These are phyloP conservation scores for Cheilosia grossa DNA, from an alignment of 2,888 invertebrate genomes.

Conservation along the genomic window DNA sequence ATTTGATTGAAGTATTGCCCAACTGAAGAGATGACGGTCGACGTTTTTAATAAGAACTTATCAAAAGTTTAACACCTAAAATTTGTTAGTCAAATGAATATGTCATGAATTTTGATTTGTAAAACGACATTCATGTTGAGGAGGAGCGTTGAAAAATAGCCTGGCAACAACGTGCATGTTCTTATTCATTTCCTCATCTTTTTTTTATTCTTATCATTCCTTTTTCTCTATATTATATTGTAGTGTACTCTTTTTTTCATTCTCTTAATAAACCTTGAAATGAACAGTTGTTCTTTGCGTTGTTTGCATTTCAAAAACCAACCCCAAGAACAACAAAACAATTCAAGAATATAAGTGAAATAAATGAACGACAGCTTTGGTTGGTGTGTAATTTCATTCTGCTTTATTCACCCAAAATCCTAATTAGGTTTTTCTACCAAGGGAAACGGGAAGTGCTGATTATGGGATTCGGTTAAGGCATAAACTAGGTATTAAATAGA, in stretches of 20 bases:
- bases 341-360: too few relatives aligned
- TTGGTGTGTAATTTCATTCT: too few relatives aligned
- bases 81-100: too few relatives aligned
- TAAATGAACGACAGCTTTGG: too few relatives aligned
- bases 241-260: background rate
- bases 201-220: background rate
- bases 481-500: too few relatives aligned
- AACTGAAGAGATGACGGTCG: conserved; percentile 42
- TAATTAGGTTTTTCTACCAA: too few relatives aligned
- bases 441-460: too few relatives aligned
- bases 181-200: background rate
- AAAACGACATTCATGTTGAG: conserved; percentile 6
- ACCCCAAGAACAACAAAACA: too few relatives aligned
- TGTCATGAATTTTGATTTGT: background rate
- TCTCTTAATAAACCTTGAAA: conserved; percentile 1
- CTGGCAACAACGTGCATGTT: conserved; percentile 4
- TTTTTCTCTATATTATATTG: background rate
- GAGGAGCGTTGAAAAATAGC: conserved; percentile 5
- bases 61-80: background rate
- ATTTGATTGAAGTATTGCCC: conserved; percentile 35
- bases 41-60: conserved; percentile 7
- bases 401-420: too few relatives aligned
- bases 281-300: background rate
- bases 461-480: too few relatives aligned
- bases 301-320: too few relatives aligned